Percentiles rank a stretch among this genome's conserved stretches.
These are phyloP conservation scores for Campaea margaritaria DNA, from an alignment of 2,888 invertebrate species.

Conservation along the genomic window DNA sequence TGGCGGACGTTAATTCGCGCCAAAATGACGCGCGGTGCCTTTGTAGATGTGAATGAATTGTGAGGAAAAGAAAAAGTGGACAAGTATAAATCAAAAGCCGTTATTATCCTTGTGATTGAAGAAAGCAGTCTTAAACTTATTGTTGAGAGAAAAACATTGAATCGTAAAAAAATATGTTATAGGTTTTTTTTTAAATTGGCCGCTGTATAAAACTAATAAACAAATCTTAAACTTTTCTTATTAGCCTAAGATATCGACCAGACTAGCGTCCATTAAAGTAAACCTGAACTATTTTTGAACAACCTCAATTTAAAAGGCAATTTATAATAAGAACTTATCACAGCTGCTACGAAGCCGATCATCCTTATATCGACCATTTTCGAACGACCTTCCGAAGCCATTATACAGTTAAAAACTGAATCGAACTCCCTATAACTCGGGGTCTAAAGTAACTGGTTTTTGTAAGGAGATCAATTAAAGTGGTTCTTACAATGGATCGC, in stretches of 20 bases:
- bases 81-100: not conserved
- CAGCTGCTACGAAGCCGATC: not conserved
- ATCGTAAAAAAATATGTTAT: too few species aligned
- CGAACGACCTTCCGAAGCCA: not conserved
- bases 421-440: not conserved
- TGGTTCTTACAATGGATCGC: constrained; percentile 12
- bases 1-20: constrained; percentile 67
- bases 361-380: constrained; percentile 3
- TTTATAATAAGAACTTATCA: constrained; percentile 10
- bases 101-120: too few species aligned
- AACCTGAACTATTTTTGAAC: constrained; percentile 1
- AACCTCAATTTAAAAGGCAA: constrained; percentile 1
- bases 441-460: not conserved
- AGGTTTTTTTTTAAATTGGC: too few species aligned
- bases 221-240: not conserved
- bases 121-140: too few species aligned
- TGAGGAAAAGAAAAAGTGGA: constrained; percentile 12
- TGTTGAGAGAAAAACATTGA: too few species aligned
- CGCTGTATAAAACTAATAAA: not conserved
- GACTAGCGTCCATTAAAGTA: not conserved
- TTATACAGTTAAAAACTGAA: constrained; percentile 6
- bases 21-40: constrained; percentile 38
- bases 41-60: constrained; percentile 20
- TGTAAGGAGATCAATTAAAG: constrained; percentile 14
- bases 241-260: not conserved